Percentiles rank a stretch among this genome's conserved stretches.
Conservation (phyloP, 2,888 invertebrate genomes). For the Sicus ferrugineus region DNA sequence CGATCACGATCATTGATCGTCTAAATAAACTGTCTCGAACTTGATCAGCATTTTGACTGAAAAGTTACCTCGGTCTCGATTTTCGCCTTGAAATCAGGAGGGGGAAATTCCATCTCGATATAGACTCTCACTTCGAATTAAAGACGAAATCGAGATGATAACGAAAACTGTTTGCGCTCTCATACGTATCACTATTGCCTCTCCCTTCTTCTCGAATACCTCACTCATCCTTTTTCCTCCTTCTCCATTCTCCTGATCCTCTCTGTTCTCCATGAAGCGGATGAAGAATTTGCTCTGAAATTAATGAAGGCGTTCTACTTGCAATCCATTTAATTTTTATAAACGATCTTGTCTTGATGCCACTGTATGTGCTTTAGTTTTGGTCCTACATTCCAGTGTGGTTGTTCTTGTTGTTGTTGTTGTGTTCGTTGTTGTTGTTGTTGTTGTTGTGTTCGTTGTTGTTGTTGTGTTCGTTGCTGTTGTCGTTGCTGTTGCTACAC, state of each 20-base stretch:
- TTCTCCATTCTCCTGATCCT: background rate
- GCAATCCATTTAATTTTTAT: slow-evolving; percentile 59
- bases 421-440: slow-evolving; percentile 43
- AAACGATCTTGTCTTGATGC: slow-evolving; percentile 54
- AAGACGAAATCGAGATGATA: too few relatives aligned
- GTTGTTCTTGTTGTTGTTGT: background rate
- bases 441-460: slow-evolving; percentile 41
- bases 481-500: slow-evolving; percentile 9
- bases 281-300: slow-evolving; percentile 46
- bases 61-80: too few relatives aligned
- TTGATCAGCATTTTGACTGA: too few relatives aligned
- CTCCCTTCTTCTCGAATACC: background rate
- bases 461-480: background rate
- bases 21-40: too few relatives aligned
- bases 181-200: too few relatives aligned
- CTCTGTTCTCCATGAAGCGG: background rate
- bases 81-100: too few relatives aligned
- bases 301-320: slow-evolving; percentile 60
- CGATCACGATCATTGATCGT: too few relatives aligned
- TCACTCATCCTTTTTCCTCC: background rate
- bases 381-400: slow-evolving; percentile 42
- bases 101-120: too few relatives aligned
- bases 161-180: too few relatives aligned
- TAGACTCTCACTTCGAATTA: too few relatives aligned
- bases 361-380: slow-evolving; percentile 48